A percentile compares a stretch with the other conserved stretches of the same genome.
phyloP scores from a whole-genome alignment of 2,113 vertebrate genomes.

The Ailuropoda melanoleuca region DNA sequence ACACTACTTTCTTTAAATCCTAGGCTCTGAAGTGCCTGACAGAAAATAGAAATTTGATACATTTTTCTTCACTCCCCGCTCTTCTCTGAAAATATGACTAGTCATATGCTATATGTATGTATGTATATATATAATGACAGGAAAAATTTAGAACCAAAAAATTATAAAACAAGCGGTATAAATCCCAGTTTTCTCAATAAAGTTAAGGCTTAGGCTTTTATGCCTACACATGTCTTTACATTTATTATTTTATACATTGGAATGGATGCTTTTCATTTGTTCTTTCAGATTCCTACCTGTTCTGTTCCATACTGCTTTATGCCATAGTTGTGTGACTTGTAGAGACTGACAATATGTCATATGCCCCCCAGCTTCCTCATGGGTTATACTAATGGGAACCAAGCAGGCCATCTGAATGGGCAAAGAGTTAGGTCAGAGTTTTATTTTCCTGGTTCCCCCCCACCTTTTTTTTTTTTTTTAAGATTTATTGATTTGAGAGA shows the following conservation, averaged over 20 bases:
- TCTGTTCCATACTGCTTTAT: no score
- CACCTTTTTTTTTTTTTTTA: no score
- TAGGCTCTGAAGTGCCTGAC: neutral
- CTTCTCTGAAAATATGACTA: neutral
- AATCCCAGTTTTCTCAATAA: neutral
- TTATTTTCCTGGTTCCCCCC: neutral
- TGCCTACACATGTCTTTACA: neutral
- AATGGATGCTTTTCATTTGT: neutral
- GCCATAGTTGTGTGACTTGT: accelerated
- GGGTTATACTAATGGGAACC: neutral
- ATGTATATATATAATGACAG: neutral
- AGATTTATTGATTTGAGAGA: no score
- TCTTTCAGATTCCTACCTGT: neutral
- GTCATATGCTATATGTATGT: neutral
- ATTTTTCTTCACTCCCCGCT: neutral
- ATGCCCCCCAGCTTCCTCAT: neutral
- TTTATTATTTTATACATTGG: neutral
- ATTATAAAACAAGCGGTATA: neutral
- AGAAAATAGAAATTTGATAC: neutral
- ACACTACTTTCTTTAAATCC: neutral
- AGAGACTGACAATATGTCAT: no score
- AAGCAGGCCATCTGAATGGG: neutral
- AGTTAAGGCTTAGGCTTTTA: neutral
- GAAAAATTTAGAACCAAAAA: neutral
- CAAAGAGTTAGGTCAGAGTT: neutral